Conservation (phyloP, 2,888 invertebrate genomes). For the Luperina testacea region DNA sequence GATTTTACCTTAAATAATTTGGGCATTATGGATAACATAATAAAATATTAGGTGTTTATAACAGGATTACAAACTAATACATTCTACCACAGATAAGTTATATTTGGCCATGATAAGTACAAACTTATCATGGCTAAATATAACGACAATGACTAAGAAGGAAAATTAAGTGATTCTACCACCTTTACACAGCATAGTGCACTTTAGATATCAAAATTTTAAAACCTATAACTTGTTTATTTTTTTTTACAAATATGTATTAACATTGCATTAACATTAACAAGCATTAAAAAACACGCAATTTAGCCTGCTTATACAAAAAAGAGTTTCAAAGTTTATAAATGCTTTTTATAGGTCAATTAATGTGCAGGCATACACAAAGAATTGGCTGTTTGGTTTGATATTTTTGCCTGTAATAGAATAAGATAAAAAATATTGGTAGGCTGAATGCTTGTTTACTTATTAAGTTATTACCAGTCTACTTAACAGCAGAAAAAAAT, state of each 20-base stretch:
- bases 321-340: not conserved
- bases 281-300: not conserved
- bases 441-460: not conserved
- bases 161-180: slow-evolving; percentile 18
- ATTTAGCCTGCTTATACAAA: slow-evolving; percentile 9
- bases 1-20: not conserved
- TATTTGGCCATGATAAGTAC: slow-evolving; percentile 22
- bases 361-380: not conserved
- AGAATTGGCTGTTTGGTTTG: not conserved
- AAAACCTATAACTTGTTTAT: slow-evolving; percentile 4
- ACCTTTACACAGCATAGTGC: not conserved
- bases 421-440: not conserved
- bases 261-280: no score
- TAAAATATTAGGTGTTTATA: not conserved
- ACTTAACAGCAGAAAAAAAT: not conserved
- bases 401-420: slow-evolving; percentile 1
- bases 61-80: slow-evolving; percentile 9
- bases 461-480: not conserved
- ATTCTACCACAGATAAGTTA: slow-evolving; percentile 27
- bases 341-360: slow-evolving; percentile 2
- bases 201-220: slow-evolving; percentile 11
- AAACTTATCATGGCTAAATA: no score
- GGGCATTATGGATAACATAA: not conserved
- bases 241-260: slow-evolving; percentile 1
- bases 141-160: slow-evolving; percentile 30